phyloP scores from a whole-genome alignment of 2,888 invertebrate genomes.

The Drosophila algonquin region DNA sequence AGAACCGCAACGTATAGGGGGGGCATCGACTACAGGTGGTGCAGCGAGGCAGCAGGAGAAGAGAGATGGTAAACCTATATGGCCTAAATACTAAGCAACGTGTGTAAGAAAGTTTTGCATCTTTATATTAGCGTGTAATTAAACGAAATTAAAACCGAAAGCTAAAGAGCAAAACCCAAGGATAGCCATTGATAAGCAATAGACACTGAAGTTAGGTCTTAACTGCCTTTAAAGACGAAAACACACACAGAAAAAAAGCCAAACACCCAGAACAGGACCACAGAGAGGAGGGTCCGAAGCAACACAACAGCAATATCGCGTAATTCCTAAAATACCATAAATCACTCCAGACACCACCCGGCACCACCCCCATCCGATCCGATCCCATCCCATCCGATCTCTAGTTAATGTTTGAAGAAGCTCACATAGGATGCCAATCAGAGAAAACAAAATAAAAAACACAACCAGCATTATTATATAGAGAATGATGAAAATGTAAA shows the following conservation, averaged over 20 bases:
- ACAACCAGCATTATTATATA: conserved; percentile 1
- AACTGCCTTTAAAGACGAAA: conserved; percentile 13
- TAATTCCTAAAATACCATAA: background rate
- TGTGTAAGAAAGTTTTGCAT: conserved; percentile 74
- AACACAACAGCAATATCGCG: background rate
- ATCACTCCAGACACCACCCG: background rate
- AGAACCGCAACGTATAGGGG: background rate
- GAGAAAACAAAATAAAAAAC: conserved; percentile 20
- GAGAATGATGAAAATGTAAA: conserved; percentile 39
- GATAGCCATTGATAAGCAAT: conserved; percentile 34
- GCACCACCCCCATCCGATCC: conserved; percentile 8
- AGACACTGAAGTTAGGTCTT: conserved; percentile 19
- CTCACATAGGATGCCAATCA: conserved; percentile 72
- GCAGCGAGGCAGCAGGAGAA: background rate
- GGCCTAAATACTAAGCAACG: conserved; percentile 68
- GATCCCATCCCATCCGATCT: conserved; percentile 39
- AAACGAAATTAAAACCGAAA: conserved; percentile 38
- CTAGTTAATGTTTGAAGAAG: conserved; percentile 62
- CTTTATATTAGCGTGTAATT: conserved; percentile 76
- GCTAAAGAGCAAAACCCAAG: conserved; percentile 32
- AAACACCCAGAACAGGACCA: conserved; percentile 6
- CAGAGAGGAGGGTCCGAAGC: background rate
- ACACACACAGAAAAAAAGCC: conserved; percentile 7
- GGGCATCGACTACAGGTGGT: conserved; percentile 23
- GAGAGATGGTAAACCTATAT: conserved; percentile 53